Evolutionary conservation across 2,113 vertebrate genomes (phyloP), one percentile per base, ranked within the genome.

Genomic region (Laterallus jamaicensis): DNA sequence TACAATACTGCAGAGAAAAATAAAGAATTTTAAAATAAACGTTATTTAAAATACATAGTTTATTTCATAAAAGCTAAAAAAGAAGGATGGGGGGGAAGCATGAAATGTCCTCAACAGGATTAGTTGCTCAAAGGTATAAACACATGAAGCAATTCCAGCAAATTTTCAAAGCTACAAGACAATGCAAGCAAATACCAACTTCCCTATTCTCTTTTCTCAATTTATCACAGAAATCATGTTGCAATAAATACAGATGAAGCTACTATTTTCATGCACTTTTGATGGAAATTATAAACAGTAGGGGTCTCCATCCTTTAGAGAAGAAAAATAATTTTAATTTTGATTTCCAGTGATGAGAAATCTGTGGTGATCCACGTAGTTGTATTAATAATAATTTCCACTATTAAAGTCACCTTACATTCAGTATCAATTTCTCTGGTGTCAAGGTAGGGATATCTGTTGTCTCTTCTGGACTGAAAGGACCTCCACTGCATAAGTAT

Each of bases 1-100:
- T 81, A 99, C 99, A 97, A 97, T 97, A 95, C 98, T 99, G 86
- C 96, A 95, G 78, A 97, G 22, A 90, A 97, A 95, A 58, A 82
- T 19, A 83, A 25, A 44, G 18, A 60, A 56, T 32, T 80, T 69
- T 28, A 39, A 82, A 96, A 81, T n/a, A 50, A 3, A 86, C 13
- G 50, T 88, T 7, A 93, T 50, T 95, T 24, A 82, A 94, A 86
- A 71, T 28, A 86, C 26, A 54, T 67, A 52, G 4, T 49, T 91
- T 44, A 12, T 19, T 40, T 91, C 31, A 63, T 15, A 31, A 83
- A 85, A 86, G 12, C 7, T 5, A 60, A 56, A 62, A 22, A 7
- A 13, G 31, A 60, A 15, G 21, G 50, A 12, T 12, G 12, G 25
- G 52, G 52, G 24, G 24, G 54, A 29, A 56, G 55, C 11, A 52